A percentile compares a stretch with the other conserved stretches of the same genome.
phyloP scores from a whole-genome alignment of 2,888 invertebrate genomes.

The Osmoderma eremita region DNA sequence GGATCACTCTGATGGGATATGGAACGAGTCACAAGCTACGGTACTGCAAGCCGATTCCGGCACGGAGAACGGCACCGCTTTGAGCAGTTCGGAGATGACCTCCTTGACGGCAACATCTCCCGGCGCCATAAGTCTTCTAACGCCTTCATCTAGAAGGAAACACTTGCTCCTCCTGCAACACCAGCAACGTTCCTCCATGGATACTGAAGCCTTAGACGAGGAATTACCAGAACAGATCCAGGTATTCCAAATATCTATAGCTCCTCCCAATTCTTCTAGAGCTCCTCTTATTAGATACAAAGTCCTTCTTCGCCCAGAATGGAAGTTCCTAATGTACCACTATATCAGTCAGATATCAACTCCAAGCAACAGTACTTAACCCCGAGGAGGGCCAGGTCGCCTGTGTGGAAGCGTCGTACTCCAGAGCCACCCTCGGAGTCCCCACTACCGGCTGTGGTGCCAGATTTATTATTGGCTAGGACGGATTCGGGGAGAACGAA shows the following conservation, averaged over 20 bases:
- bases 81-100: slow-evolving; percentile 65
- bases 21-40: slow-evolving; percentile 91
- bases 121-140: slow-evolving; percentile 71
- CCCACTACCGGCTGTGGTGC: slow-evolving; percentile 57
- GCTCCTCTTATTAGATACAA: slow-evolving; percentile 41
- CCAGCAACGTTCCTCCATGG: slow-evolving; percentile 86
- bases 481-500: slow-evolving; percentile 79
- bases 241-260: slow-evolving; percentile 55
- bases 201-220: slow-evolving; percentile 83
- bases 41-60: slow-evolving; percentile 80
- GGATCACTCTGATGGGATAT: slow-evolving; percentile 87
- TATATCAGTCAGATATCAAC: slow-evolving; percentile 48
- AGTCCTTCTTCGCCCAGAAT: slow-evolving; percentile 47
- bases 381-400: slow-evolving; percentile 49
- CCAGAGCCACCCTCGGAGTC: slow-evolving; percentile 57
- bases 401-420: slow-evolving; percentile 48
- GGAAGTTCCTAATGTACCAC: slow-evolving; percentile 40
- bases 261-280: neutral
- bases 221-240: slow-evolving; percentile 74
- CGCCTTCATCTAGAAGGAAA: slow-evolving; percentile 82
- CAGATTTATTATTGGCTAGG: slow-evolving; percentile 69
- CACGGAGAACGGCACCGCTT: slow-evolving; percentile 72
- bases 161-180: slow-evolving; percentile 82
- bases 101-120: slow-evolving; percentile 64
- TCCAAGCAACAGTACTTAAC: slow-evolving; percentile 52